Evolutionary conservation across 2,797 vertebrate genomes (phyloP).

Genomic region (Eidolon dupreanum): DNA sequence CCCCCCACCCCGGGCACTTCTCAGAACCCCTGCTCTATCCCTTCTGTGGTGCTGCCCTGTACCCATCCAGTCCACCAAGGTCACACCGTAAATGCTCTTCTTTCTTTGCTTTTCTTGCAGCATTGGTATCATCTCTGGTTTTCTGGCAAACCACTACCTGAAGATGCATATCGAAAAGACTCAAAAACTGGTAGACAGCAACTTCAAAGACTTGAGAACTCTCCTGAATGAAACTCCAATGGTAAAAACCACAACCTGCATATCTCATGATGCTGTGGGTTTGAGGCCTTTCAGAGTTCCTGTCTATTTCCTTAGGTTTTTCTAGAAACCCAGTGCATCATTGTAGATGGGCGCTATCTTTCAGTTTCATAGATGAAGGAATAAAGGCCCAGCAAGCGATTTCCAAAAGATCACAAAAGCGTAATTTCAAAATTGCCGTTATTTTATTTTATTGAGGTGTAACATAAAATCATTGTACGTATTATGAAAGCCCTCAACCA

Average conservation of each 20-base stretch:
- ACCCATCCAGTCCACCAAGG: fast-evolving
- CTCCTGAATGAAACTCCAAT: conserved; percentile 90
- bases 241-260: conserved; percentile 84
- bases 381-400: background rate
- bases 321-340: background rate
- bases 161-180: conserved; percentile 91
- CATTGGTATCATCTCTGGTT: conserved; percentile 92
- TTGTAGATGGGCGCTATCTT: background rate
- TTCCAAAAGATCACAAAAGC: background rate
- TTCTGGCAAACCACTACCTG: conserved; percentile 94
- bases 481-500: background rate
- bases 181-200: conserved; percentile 91
- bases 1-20: background rate
- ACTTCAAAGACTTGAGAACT: conserved; percentile 93
- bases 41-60: fast-evolving
- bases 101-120: conserved; percentile 83
- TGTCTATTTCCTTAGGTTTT: background rate
- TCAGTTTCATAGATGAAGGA: background rate
- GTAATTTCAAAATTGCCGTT: background rate
- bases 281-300: background rate
- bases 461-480: background rate
- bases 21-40: background rate
- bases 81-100: fast-evolving
- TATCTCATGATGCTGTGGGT: fast-evolving
- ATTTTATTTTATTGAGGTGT: background rate